These are phyloP conservation scores for Athalia rosae DNA, from an alignment of 2,888 invertebrate genomes.

Conservation along the genomic window DNA sequence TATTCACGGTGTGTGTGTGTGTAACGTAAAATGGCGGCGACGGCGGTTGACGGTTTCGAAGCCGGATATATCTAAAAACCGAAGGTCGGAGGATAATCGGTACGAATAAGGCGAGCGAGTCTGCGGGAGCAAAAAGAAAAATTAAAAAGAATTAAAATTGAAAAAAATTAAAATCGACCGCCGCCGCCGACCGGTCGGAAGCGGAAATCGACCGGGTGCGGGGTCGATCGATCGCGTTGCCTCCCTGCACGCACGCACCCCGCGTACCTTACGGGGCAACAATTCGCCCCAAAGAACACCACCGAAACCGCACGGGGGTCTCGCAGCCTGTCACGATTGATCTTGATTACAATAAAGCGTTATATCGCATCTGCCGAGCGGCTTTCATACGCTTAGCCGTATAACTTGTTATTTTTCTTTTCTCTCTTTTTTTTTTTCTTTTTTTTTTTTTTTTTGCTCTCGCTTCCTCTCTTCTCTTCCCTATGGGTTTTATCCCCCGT, in stretches of 20 bases:
- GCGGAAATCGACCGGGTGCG: no score
- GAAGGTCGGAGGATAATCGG: no score
- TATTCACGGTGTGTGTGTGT: background rate
- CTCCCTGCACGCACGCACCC: no score
- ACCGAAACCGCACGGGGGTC: background rate
- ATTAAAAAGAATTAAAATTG: no score
- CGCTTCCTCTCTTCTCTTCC: background rate
- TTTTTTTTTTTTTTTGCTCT: background rate
- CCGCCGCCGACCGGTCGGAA: no score
- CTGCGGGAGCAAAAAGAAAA: no score
- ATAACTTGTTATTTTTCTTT: background rate
- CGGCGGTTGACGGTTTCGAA: no score
- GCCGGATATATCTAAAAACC: no score
- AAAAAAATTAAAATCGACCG: no score
- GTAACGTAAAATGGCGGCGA: background rate
- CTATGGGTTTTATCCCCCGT: background rate
- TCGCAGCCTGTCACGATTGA: slow-evolving; percentile 29
- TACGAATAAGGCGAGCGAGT: no score
- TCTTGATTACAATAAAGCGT: slow-evolving; percentile 35
- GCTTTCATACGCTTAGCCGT: slow-evolving; percentile 1
- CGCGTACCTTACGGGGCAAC: background rate
- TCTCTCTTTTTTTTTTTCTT: no score
- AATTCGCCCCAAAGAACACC: slow-evolving; percentile 34
- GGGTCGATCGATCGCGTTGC: no score
- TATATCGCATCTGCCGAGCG: slow-evolving; percentile 34